Evolutionary conservation across 2,888 invertebrate species (phyloP), one percentile per base, ranked within the genome.

Genomic region (Macropis europaea): DNA sequence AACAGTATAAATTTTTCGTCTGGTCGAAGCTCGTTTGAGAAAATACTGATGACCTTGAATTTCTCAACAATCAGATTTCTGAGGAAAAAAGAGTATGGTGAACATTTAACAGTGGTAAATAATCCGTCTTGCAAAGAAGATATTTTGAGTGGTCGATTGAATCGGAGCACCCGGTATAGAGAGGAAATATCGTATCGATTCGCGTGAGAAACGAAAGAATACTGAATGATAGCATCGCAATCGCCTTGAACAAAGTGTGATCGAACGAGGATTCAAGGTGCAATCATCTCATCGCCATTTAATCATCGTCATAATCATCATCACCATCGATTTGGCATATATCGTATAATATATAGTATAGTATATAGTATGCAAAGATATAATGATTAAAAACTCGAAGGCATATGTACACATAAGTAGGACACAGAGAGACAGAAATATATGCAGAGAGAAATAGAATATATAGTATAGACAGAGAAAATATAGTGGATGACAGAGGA

Each of bases 181-280:
- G n/a, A n/a, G n/a, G n/a, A n/a, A n/a, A n/a, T n/a, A n/a, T n/a
- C n/a, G n/a, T n/a, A n/a, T n/a, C n/a, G n/a, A n/a, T n/a, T n/a
- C n/a, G n/a, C 45, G 77, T 83, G 82, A 85, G 86, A 85, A 87
- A 84, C 79, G 82, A 87, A 84, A 74, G 74, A 80, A 75, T 77
- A 80, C 81, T 76, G 77, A 77, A 84, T 50, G 36, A 75, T 71
- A 80, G 77, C 79, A 84, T 82, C 84, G 45, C 75, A 61, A 57
- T 57, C 48, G 60, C 62, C 66, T 76, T 64, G 61, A 66, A 47
- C 30, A 67, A n/a, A n/a, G 67, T 70, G 64, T 73, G 48, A 66
- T 36, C 47, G 62, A 68, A 77, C 40, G 70, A 62, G 62, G 63
- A 56, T 73, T 52, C 72, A 77, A 79, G 60, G 82, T 81, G 78